Evolutionary conservation across 2,113 vertebrate species (phyloP), one percentile per base, ranked within the genome.

Genomic region (Probosciger aterrimus): DNA sequence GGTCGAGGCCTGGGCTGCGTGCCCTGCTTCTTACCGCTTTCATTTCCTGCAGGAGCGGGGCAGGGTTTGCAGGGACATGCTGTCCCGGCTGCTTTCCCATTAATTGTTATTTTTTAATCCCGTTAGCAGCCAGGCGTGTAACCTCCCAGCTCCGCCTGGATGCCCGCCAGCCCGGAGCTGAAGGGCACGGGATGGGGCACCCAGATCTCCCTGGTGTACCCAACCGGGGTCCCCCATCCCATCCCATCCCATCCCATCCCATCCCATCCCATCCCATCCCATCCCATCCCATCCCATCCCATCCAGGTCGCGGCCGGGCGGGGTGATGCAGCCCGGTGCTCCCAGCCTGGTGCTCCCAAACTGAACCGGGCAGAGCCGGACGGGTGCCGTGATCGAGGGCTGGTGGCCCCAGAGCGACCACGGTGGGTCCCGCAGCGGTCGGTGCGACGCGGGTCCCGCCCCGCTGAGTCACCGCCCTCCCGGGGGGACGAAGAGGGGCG

Each of bases 91-190:
- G 55, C 5, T 93, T 93, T 88, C 65, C 63, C 82, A 92, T 90
- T 87, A 79, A 90, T 91, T 90, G 91, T 96, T 96, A 81, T 91
- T 92, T 83, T 95, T 95, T 83, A 92, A 95, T 68, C 87, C 70
- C 14, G 6, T 28, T 73, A 7, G 63, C 95, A 92, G 89, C 46
- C 91, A 77, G 41, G 89, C 83, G 31, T 77, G 91, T 90, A 91
- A 70, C 71, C 76, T 18, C 47, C 71, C 59, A 82, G 82, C 82
- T 86, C 76, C 74, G 5, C 31, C 75, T 86, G 89, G 77, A 52
- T 25, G 47, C 67, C 52, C 15, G 76, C 93, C 96, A 93, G 86
- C 71, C 27, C 37, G 18, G 15, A 13, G 77, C 73, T 37, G 76
- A 71, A 69, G 90, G 87, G 55, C 55, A 5, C 4, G 44, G 73